Percentiles rank a stretch among this genome's conserved stretches.
phyloP scores from a whole-genome alignment of 2,113 vertebrate species.

The Semnornis frantzii region DNA sequence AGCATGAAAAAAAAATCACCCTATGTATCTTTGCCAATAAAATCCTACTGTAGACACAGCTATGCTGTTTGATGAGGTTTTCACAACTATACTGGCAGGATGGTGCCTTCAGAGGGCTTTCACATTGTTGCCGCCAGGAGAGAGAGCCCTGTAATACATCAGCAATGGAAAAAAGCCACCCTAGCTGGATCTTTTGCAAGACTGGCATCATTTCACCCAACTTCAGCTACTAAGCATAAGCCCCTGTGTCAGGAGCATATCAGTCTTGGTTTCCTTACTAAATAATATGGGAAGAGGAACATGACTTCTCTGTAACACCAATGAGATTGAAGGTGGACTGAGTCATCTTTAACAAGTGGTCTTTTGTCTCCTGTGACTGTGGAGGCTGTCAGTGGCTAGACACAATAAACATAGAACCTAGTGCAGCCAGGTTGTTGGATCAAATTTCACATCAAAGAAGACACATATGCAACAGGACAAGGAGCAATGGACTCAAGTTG shows the following conservation, averaged over 20 bases:
- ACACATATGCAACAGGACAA: neutral
- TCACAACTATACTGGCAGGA: neutral
- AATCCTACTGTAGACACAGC: constrained; percentile 6
- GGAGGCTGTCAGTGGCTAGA: neutral
- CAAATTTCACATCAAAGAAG: neutral
- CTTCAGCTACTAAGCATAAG: neutral
- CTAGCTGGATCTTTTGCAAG: neutral
- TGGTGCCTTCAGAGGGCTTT: constrained; percentile 1
- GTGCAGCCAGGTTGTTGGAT: neutral
- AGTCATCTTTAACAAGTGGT: neutral
- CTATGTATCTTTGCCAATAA: neutral
- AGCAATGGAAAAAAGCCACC: neutral
- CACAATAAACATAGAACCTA: neutral
- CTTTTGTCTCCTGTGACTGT: neutral
- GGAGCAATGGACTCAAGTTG: neutral
- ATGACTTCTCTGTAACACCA: neutral
- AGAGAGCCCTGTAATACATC: neutral
- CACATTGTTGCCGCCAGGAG: neutral
- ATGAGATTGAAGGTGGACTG: neutral
- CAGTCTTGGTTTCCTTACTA: neutral
- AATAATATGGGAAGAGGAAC: neutral
- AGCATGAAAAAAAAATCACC: neutral
- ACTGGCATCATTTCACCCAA: neutral
- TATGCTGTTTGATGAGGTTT: neutral
- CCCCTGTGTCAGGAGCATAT: neutral